Evolutionary conservation across 2,797 vertebrate genomes (phyloP), one percentile per base, ranked within the genome.

Genomic region (Rhinella marina): DNA sequence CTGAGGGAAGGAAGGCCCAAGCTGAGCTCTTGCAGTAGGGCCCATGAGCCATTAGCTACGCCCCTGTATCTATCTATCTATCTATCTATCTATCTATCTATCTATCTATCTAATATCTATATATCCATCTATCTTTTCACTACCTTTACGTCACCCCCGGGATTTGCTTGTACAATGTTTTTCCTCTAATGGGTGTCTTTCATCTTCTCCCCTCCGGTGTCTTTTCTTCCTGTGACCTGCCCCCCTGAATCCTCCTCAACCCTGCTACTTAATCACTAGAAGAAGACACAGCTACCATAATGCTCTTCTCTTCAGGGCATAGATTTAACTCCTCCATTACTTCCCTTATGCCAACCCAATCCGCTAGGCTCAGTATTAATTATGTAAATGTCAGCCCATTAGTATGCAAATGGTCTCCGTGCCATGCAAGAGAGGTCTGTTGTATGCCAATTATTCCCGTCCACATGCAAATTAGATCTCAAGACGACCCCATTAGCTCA

Each of bases 391-490:
- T 14, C 8, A 23, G 73, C 0, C 76, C 81, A 86, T 89, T 89
- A 89, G 88, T 86, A 89, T 89, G 88, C 85, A 89, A 89, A 89
- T 89, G 82, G 52, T 19, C 88, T 73, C 73, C 16, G 12, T 61
- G 48, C 41, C 48, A 29, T 62, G 32, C 85, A 86, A 76, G 59
- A 89, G 88, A 83, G 73, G 85, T 79, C 85, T 86, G 80, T 89
- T 89, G 88, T 89, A 83, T 89, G 88, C 84, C 86, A 89, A 89
- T 89, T 86, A 83, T 54, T 54, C 81, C 80, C 25, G 32, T 76
- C 84, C 85, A 83, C 84, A 89, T 89, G 85, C 85, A 89, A 80
- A 89, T 89, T 83, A 81, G 85, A 83, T 89, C 81, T 89, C 79
- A 62, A 89, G 80, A 86, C 62, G 52, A 89, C 80, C 80, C 88